Evolutionary conservation across 2,113 vertebrate species (phyloP).

Genomic region (Cricetomys ansorgei): DNA sequence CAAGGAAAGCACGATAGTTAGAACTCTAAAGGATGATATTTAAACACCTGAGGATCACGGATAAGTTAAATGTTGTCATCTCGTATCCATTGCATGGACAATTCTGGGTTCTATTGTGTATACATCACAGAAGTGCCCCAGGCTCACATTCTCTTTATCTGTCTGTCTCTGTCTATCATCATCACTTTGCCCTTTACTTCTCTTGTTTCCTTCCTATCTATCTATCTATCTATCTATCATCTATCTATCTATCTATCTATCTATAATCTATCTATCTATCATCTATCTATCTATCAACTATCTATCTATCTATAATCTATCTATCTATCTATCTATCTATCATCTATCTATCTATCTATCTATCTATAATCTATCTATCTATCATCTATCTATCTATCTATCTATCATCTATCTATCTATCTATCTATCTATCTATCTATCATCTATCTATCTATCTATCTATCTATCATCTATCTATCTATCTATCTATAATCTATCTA

Average conservation of each 20-base stretch:
- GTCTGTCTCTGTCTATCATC: neutral
- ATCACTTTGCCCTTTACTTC: neutral
- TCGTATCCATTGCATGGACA: neutral
- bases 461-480: neutral
- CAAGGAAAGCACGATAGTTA: neutral
- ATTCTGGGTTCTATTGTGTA: neutral
- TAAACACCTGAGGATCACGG: neutral
- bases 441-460: neutral
- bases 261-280: neutral
- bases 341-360: too few relatives aligned
- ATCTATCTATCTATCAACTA: neutral
- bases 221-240: neutral
- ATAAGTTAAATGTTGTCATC: neutral
- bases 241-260: neutral
- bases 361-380: neutral
- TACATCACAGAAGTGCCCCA: neutral
- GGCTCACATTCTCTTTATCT: neutral
- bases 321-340: neutral
- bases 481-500: neutral
- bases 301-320: too few relatives aligned
- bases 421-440: neutral
- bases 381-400: neutral
- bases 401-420: too few relatives aligned
- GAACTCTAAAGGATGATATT: neutral
- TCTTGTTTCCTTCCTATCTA: neutral